A percentile compares a stretch with the other conserved stretches of the same genome.
Conservation (phyloP, 2,113 vertebrate genomes). For the Tetrax tetrax region DNA sequence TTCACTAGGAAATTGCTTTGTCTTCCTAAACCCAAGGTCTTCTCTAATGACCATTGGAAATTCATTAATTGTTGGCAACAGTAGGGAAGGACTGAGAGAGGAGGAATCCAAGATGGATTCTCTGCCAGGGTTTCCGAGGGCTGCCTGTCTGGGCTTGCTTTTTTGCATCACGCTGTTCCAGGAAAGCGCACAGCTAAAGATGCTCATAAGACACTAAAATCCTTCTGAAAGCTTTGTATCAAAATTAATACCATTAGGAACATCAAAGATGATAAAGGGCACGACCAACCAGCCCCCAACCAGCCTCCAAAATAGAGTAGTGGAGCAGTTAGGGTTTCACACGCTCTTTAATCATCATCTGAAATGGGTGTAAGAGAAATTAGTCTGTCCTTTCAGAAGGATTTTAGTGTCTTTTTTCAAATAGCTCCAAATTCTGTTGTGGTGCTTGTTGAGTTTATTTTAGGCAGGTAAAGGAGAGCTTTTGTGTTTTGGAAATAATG, state of each 20-base stretch:
- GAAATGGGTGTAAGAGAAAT: not conserved
- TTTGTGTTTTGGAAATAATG: not conserved
- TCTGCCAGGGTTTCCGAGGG: not conserved
- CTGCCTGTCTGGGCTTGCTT: not conserved
- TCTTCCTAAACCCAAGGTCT: not conserved
- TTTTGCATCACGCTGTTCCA: not conserved
- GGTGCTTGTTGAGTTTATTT: not conserved
- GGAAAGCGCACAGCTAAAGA: too few species aligned
- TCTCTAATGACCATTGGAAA: not conserved
- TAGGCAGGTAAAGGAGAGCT: not conserved
- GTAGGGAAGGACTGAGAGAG: not conserved
- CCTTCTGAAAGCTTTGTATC: too few species aligned
- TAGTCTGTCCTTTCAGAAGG: not conserved
- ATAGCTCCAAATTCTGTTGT: not conserved
- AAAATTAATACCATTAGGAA: too few species aligned
- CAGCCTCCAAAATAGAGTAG: not conserved
- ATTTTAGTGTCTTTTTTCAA: not conserved
- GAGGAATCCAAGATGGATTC: not conserved
- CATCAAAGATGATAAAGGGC: not conserved
- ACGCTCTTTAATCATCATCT: not conserved
- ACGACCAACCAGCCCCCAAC: not conserved
- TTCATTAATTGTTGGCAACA: not conserved
- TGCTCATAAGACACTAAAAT: too few species aligned
- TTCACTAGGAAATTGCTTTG: not conserved
- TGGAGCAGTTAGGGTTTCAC: not conserved